A percentile compares a stretch with the other conserved stretches of the same genome.
Evolutionary conservation across 2,113 vertebrate species (phyloP).

Genomic region (Tachysurus vachellii): DNA sequence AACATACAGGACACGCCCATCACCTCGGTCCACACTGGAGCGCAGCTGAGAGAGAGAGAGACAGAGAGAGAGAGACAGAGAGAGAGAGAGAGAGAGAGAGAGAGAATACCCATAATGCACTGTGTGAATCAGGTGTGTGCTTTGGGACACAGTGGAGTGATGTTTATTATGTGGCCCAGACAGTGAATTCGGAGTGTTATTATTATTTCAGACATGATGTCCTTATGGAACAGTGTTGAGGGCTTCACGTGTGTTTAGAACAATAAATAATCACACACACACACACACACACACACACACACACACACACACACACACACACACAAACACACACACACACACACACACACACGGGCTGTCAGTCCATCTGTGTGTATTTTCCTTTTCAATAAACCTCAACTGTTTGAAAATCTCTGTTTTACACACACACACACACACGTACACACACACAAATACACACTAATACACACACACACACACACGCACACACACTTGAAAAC

Average conservation of each 20-base stretch:
- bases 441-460: slow-evolving; percentile 11
- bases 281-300: too few relatives aligned
- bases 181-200: neutral
- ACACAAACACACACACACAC: slow-evolving; percentile 1
- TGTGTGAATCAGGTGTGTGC: neutral
- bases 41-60: slow-evolving; percentile 74
- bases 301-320: neutral
- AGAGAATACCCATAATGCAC: neutral
- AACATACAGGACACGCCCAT: slow-evolving; percentile 82
- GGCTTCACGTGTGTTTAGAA: slow-evolving; percentile 2
- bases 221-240: neutral
- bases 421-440: neutral
- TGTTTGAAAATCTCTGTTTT: neutral
- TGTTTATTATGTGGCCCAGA: neutral
- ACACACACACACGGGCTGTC: neutral
- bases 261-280: neutral
- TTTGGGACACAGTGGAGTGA: neutral
- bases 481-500: neutral
- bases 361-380: neutral
- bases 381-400: neutral
- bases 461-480: neutral
- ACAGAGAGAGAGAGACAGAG: slow-evolving; percentile 22
- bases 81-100: neutral
- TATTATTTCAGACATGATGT: neutral
- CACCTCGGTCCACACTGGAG: slow-evolving; percentile 85